These are phyloP conservation scores for Plecturocebus donacophilus DNA, from an alignment of 2,113 vertebrate species.

Conservation along the genomic window DNA sequence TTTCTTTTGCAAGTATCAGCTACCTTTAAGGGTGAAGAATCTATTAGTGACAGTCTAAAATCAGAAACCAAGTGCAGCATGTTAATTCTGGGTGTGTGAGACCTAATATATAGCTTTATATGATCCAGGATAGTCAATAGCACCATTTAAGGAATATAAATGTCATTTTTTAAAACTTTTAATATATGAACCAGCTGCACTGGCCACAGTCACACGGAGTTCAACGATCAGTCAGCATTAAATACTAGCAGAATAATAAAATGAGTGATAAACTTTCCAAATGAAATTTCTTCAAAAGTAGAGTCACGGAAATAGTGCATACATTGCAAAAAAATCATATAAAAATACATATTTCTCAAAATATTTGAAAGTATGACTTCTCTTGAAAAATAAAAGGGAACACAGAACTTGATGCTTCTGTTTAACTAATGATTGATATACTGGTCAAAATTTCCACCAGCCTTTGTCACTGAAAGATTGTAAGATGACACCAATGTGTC, in stretches of 20 bases:
- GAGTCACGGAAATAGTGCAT: background rate
- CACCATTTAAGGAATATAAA: slow-evolving; percentile 50
- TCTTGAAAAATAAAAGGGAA: background rate
- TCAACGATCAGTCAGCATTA: slow-evolving; percentile 62
- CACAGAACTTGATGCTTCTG: background rate
- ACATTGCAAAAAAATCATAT: slow-evolving; percentile 20
- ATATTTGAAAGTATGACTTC: background rate
- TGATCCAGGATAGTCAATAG: slow-evolving; percentile 10
- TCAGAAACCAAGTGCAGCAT: background rate
- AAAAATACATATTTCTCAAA: background rate
- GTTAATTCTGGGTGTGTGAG: background rate
- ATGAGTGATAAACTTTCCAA: slow-evolving; percentile 59
- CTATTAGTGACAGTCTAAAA: background rate
- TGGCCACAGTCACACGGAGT: slow-evolving; percentile 39
- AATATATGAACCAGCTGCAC: slow-evolving; percentile 19
- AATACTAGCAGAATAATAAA: slow-evolving; percentile 66
- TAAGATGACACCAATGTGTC: background rate
- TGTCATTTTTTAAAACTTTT: slow-evolving; percentile 37
- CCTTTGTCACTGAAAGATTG: background rate
- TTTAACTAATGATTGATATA: background rate
- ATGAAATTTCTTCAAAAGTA: background rate
- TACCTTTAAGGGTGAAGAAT: slow-evolving; percentile 2
- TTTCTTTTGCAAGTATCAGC: slow-evolving; percentile 25
- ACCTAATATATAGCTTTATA: slow-evolving; percentile 39
- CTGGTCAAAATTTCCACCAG: background rate